phyloP scores from a whole-genome alignment of 1,140 invertebrate species.

The Bicyclus anynana region DNA sequence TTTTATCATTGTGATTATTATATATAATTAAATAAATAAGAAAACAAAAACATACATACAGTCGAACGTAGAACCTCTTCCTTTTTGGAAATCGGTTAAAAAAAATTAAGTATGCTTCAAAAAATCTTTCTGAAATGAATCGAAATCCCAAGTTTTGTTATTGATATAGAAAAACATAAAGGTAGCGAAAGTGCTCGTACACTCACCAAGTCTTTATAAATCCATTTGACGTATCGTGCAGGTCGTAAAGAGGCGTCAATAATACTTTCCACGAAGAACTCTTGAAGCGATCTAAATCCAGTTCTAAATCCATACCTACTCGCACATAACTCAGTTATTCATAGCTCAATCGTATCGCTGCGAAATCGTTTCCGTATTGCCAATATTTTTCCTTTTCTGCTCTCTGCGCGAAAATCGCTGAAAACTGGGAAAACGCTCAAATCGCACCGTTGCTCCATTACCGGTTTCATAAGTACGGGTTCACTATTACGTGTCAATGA shows the following conservation, averaged over 20 bases:
- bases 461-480: not conserved
- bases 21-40: too few relatives aligned
- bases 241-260: conserved; percentile 6
- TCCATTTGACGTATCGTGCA: conserved; percentile 1
- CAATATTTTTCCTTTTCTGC: conserved; percentile 31
- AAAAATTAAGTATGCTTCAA: too few relatives aligned
- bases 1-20: too few relatives aligned
- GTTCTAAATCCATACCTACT: conserved; percentile 14
- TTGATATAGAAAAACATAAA: not conserved
- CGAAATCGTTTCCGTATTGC: conserved; percentile 27
- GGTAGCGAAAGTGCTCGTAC: not conserved
- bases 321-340: conserved; percentile 28
- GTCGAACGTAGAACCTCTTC: too few relatives aligned
- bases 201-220: conserved; percentile 1
- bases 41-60: too few relatives aligned
- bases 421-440: conserved; percentile 24
- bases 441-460: conserved; percentile 17
- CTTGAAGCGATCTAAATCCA: conserved; percentile 10
- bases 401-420: conserved; percentile 28
- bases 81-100: too few relatives aligned
- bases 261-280: conserved; percentile 13
- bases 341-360: conserved; percentile 23
- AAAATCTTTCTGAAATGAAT: not conserved
- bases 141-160: not conserved
- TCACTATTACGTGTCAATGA: not conserved